phyloP scores from a whole-genome alignment of 1,140 invertebrate species.

The Sycophila sp. region DNA sequence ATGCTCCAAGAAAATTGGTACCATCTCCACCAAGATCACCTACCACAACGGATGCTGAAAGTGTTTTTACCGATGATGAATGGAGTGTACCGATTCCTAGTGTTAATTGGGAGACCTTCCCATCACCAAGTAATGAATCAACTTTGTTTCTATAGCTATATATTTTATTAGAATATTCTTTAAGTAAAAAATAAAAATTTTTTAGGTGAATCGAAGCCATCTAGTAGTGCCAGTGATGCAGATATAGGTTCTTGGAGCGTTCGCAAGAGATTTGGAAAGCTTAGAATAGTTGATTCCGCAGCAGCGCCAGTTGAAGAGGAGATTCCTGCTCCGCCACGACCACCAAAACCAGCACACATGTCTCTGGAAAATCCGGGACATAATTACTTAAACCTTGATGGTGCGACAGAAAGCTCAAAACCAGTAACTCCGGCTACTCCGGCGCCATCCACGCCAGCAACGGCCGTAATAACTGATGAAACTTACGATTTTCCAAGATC shows the following conservation, averaged over 20 bases:
- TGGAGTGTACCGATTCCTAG: slow-evolving; percentile 57
- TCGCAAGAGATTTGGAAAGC: slow-evolving; percentile 68
- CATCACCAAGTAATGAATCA: slow-evolving; percentile 48
- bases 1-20: slow-evolving; percentile 58
- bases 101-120: slow-evolving; percentile 71
- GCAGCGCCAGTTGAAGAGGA: slow-evolving; percentile 47
- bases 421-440: slow-evolving; percentile 46
- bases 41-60: slow-evolving; percentile 60
- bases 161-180: too few relatives aligned
- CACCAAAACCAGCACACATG: slow-evolving; percentile 77
- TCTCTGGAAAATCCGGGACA: slow-evolving; percentile 62
- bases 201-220: slow-evolving; percentile 61
- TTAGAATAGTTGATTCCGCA: slow-evolving; percentile 57
- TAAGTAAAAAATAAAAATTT: too few relatives aligned
- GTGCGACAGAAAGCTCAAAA: slow-evolving; percentile 59
- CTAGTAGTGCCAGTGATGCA: slow-evolving; percentile 68
- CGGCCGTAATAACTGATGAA: slow-evolving; percentile 67
- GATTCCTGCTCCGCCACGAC: slow-evolving; percentile 73
- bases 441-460: slow-evolving; percentile 53
- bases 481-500: slow-evolving; percentile 79
- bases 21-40: slow-evolving; percentile 62
- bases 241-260: slow-evolving; percentile 70
- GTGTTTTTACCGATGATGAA: slow-evolving; percentile 61
- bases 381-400: slow-evolving; percentile 69
- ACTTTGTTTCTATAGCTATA: too few relatives aligned